Evolutionary conservation across 2,888 invertebrate genomes (phyloP).

Genomic region (Amiota minor): DNA sequence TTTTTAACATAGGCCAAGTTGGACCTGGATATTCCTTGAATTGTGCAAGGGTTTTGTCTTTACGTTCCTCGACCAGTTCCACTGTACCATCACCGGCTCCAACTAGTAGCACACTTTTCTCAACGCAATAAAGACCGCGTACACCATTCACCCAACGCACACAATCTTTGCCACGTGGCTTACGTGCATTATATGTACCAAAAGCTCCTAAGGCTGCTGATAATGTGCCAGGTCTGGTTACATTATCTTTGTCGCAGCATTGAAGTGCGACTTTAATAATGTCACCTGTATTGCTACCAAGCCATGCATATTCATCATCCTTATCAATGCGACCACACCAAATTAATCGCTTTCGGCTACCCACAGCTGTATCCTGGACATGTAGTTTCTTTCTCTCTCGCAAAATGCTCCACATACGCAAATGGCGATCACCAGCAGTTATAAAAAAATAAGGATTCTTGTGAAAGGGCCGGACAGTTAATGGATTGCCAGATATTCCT

Average conservation of each 20-base stretch:
- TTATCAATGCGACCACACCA: conserved; percentile 82
- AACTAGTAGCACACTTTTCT: conserved; percentile 79
- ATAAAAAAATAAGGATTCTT: conserved; percentile 80
- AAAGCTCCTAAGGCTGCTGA: conserved; percentile 76
- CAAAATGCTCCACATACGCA: conserved; percentile 85
- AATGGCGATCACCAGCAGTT: conserved; percentile 83
- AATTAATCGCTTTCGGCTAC: conserved; percentile 85
- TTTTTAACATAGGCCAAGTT: conserved; percentile 77
- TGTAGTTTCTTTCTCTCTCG: conserved; percentile 80
- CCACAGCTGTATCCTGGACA: conserved; percentile 83
- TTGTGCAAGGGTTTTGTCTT: conserved; percentile 60
- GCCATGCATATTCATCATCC: conserved; percentile 83
- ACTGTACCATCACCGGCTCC: conserved; percentile 91
- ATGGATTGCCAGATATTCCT: conserved; percentile 82
- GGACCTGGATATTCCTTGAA: conserved; percentile 74
- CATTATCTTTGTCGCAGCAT: conserved; percentile 72
- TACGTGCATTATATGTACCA: conserved; percentile 71
- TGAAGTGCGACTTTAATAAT: conserved; percentile 72
- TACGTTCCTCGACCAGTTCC: conserved; percentile 80
- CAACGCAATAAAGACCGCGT: conserved; percentile 78
- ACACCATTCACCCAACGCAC: conserved; percentile 75
- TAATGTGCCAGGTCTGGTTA: conserved; percentile 52
- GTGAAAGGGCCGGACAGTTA: conserved; percentile 76
- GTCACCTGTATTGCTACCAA: conserved; percentile 88
- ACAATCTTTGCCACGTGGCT: conserved; percentile 71